Base-by-base conservation (phyloP, 1,140 invertebrate genomes). In the Anastrepha obliqua region DNA sequence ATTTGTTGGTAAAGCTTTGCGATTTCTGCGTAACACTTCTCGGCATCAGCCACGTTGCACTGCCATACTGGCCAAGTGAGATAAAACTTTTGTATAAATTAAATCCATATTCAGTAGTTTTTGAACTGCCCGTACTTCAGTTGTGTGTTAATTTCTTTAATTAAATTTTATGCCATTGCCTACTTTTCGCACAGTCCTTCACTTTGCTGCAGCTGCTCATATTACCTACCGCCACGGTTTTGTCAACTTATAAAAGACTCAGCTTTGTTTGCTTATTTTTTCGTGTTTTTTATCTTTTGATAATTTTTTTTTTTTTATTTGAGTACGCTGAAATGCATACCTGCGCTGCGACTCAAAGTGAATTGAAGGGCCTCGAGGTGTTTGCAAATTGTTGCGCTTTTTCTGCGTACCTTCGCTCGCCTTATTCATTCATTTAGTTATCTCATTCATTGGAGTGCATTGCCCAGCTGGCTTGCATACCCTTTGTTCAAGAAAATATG, bases 331-430 rank as follows among this genome's bases (percentile, higher is more conserved):
- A 81, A 81, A 81, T 55, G 74, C 47, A 55, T 55, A 81, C 74
- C 74, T 55, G 44, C 74, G 20, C 74, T 55, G 74, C 55, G 74
- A 8, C 74, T 55, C 74, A 81, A 81, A 81, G 74, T 20, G 74
- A 81, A 81, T 81, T 81, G 47, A 81, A 81, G 74, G 3, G 74
- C 74, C 74, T 51, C 74, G 74, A 81, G 74, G 74, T 81, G 47
- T 81, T 81, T 81, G 74, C 74, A 81, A 81, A 81, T 81, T 81
- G 74, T 81, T 81, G 74, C 74, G 47, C 74, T 81, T 81, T 81
- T 81, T 44, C 17, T 81, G n/a, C 7, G 15, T 55, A 39, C 70
- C 70, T 20, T 9, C 44, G 20, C 6, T 17, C 70, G 70, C 47
- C 8, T 81, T 7, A 55, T 81, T 81, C 74, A 81, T 81, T 81